These are phyloP conservation scores for Phalloptychus januarius DNA, from an alignment of 2,797 vertebrate species.

Conservation along the genomic window DNA sequence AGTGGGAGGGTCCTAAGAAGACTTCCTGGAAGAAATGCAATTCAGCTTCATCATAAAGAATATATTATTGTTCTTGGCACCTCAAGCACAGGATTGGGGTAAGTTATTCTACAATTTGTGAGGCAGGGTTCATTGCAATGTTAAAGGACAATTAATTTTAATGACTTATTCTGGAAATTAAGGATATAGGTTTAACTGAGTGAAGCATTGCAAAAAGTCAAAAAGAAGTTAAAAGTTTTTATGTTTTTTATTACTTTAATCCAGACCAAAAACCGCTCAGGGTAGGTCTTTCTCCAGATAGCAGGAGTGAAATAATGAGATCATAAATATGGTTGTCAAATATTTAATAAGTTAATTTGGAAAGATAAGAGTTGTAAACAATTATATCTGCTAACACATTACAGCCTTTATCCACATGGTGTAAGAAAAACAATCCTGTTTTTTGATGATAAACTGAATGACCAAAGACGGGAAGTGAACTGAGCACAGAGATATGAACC, in stretches of 20 bases:
- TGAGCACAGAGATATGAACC: background rate
- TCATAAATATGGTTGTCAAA: background rate
- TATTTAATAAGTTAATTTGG: background rate
- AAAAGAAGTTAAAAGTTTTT: background rate
- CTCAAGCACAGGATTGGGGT: background rate
- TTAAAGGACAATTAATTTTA: background rate
- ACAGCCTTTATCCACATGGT: background rate
- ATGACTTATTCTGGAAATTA: background rate
- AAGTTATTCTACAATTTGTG: background rate
- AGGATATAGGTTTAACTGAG: background rate
- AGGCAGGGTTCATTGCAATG: background rate
- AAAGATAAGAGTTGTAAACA: background rate
- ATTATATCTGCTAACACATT: background rate
- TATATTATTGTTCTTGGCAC: background rate
- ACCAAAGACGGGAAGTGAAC: background rate
- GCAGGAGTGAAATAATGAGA: background rate
- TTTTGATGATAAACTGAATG: background rate
- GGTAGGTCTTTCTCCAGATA: background rate
- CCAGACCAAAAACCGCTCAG: background rate
- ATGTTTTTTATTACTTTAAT: background rate
- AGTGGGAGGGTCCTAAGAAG: background rate
- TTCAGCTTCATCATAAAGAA: background rate
- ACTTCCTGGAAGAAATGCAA: background rate
- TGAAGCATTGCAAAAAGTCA: background rate
- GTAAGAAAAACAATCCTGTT: background rate